phyloP scores from a whole-genome alignment of 2,797 vertebrate species.

The Alcedo quadribrachys region DNA sequence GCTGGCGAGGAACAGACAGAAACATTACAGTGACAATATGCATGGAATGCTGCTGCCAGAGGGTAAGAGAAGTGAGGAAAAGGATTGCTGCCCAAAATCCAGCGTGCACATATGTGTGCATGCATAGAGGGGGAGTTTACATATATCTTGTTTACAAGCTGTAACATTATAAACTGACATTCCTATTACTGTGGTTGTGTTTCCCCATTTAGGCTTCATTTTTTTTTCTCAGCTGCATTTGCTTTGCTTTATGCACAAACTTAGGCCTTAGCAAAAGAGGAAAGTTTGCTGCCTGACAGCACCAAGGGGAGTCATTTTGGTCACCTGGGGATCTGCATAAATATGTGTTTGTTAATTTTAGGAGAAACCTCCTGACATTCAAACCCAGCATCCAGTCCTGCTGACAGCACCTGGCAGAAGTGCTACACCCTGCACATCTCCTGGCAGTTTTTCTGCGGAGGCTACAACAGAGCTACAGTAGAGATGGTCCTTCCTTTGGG shows the following conservation, averaged over 20 bases:
- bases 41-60: neutral
- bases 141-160: neutral
- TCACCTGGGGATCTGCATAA: neutral
- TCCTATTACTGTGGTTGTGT: neutral
- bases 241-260: neutral
- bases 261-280: neutral
- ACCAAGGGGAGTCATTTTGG: neutral
- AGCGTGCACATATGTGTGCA: fast-evolving
- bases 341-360: neutral
- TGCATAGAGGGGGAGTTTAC: neutral
- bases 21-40: neutral
- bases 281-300: neutral
- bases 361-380: neutral
- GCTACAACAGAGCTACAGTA: neutral
- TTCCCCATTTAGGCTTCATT: neutral
- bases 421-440: neutral
- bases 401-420: constrained; percentile 29
- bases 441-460: neutral
- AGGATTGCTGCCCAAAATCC: neutral
- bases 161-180: neutral
- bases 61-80: neutral
- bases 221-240: neutral
- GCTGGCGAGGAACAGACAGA: neutral
- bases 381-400: neutral
- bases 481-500: constrained; percentile 43